Conservation (phyloP, 92 coral and sea anemone genomes). For the Epizoanthus rinbou region DNA sequence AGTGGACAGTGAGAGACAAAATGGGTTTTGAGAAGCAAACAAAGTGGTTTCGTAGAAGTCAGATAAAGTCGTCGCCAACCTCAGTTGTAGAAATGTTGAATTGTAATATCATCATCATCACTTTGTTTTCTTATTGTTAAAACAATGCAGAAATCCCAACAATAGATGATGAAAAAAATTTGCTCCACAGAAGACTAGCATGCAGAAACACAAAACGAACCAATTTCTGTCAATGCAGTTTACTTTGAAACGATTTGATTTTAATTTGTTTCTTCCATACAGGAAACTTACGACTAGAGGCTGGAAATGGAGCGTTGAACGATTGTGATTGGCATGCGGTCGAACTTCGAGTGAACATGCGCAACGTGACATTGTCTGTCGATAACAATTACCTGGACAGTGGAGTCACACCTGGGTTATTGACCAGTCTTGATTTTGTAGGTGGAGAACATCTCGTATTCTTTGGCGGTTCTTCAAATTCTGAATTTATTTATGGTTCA, state of each 20-base stretch:
- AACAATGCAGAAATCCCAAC: no score
- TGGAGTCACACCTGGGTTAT: background rate
- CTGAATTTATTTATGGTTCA: conserved; percentile 25
- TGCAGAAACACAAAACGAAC: no score
- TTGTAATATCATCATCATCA: no score
- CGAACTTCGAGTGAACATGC: conserved; percentile 19
- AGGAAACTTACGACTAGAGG: conserved; percentile 28
- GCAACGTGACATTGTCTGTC: conserved; percentile 26
- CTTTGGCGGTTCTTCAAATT: conserved; percentile 15
- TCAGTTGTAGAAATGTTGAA: no score
- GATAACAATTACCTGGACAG: conserved; percentile 8
- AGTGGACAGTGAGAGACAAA: no score
- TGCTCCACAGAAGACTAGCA: no score
- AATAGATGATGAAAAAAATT: no score
- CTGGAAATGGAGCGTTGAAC: conserved; percentile 25
- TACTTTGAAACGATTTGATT: background rate
- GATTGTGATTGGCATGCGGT: conserved; percentile 33
- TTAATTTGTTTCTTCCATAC: background rate
- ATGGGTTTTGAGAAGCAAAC: no score
- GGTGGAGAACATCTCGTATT: background rate
- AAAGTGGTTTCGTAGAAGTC: no score
- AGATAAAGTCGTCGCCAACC: no score
- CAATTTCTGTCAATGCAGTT: no score
- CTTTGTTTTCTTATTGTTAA: no score
- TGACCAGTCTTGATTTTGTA: background rate